phyloP scores from a whole-genome alignment of 2,797 vertebrate species.

The Morelia viridis region DNA sequence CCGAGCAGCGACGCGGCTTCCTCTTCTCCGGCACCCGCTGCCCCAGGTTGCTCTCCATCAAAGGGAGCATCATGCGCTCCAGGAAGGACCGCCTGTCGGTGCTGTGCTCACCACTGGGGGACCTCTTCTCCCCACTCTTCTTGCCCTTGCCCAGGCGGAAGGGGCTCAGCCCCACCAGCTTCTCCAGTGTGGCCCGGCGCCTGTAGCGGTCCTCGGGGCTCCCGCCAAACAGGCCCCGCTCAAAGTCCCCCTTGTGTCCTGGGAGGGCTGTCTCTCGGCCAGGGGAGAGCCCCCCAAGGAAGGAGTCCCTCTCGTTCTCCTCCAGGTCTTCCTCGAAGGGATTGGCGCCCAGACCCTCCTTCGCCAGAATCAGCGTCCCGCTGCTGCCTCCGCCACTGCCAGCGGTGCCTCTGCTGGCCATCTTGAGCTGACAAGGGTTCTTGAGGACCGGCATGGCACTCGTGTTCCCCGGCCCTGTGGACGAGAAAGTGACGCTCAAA shows the following conservation, averaged over 20 bases:
- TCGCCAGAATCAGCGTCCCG: not conserved
- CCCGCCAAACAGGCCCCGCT: not conserved
- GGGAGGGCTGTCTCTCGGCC: not conserved
- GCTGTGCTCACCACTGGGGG: constrained; percentile 24
- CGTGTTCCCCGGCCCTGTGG: not conserved
- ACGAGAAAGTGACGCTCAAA: not conserved
- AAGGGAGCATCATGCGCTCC: constrained; percentile 41
- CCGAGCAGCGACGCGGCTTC: constrained; percentile 77
- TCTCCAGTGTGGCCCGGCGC: constrained; percentile 66
- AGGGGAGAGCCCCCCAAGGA: not conserved
- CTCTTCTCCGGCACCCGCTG: constrained; percentile 56
- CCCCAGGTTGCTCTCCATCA: not conserved
- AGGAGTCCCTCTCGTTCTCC: constrained; percentile 29
- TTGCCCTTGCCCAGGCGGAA: constrained; percentile 61
- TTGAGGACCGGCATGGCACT: constrained; percentile 32
- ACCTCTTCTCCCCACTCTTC: not conserved
- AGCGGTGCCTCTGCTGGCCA: not conserved
- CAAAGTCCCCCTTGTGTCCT: not conserved
- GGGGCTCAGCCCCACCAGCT: constrained; percentile 63
- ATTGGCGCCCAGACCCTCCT: constrained; percentile 28
- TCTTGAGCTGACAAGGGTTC: constrained; percentile 19
- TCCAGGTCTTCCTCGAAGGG: constrained; percentile 65
- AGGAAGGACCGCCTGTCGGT: constrained; percentile 43
- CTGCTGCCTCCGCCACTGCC: rapidly evolving
- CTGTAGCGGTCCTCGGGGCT: constrained; percentile 48